These are phyloP conservation scores for Fregata magnificens DNA, from an alignment of 2,113 vertebrate genomes.

Conservation along the genomic window DNA sequence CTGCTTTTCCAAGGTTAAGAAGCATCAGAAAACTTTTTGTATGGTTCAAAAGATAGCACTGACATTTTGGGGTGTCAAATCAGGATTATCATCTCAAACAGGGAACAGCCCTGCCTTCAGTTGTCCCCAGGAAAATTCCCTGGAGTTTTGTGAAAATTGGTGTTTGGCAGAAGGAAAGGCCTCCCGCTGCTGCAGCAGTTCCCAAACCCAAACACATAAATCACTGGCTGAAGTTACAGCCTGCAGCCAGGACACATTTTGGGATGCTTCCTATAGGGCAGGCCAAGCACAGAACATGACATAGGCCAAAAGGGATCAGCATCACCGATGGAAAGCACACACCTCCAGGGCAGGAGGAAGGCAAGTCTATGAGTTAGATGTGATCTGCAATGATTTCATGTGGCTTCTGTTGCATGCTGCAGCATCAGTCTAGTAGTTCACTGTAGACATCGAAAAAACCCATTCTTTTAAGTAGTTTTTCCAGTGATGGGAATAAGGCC, in stretches of 20 bases:
- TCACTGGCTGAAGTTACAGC: background rate
- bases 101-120: background rate
- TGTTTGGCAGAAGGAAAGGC: background rate
- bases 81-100: background rate
- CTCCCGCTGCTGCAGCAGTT: background rate
- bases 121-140: background rate
- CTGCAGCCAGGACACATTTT: background rate
- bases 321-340: background rate
- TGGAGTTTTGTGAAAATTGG: background rate
- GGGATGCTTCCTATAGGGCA: background rate
- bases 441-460: background rate
- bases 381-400: background rate
- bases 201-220: background rate
- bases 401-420: background rate
- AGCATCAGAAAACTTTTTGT: background rate
- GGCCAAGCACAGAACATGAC: background rate
- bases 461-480: background rate
- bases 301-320: background rate
- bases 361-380: accelerated
- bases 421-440: background rate
- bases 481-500: background rate
- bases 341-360: background rate
- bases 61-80: background rate
- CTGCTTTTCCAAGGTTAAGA: background rate
- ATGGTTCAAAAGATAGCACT: background rate